These are phyloP conservation scores for Sarcophaga variegata DNA, from an alignment of 2,888 invertebrate genomes.

Conservation along the genomic window DNA sequence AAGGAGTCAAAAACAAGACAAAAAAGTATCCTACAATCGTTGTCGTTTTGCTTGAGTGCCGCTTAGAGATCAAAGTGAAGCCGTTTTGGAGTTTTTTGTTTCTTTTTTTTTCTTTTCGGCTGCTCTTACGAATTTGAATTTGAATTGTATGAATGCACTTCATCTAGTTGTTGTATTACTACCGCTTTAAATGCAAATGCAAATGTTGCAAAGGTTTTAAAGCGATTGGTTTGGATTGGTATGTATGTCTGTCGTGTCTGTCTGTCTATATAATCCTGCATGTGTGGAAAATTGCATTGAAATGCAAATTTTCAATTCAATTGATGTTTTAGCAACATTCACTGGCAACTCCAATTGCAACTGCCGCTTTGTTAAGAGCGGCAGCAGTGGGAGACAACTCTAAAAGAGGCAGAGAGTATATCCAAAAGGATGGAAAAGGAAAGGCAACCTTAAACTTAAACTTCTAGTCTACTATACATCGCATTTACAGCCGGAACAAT, in stretches of 20 bases:
- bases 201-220: not conserved
- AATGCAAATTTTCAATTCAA: slow-evolving; percentile 80
- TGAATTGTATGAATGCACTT: slow-evolving; percentile 66
- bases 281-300: slow-evolving; percentile 81
- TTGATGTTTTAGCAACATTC: slow-evolving; percentile 67
- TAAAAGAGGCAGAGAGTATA: too few relatives aligned
- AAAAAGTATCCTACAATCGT: slow-evolving; percentile 58
- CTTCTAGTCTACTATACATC: slow-evolving; percentile 62
- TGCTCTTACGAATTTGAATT: slow-evolving; percentile 46
- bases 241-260: not conserved
- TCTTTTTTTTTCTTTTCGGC: slow-evolving; percentile 7
- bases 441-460: slow-evolving; percentile 1
- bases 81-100: slow-evolving; percentile 45
- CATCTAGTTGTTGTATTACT: slow-evolving; percentile 70
- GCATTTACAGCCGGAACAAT: too few relatives aligned
- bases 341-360: slow-evolving; percentile 12
- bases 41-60: slow-evolving; percentile 61
- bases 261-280: slow-evolving; percentile 75
- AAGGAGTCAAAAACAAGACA: slow-evolving; percentile 29
- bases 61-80: slow-evolving; percentile 61
- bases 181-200: slow-evolving; percentile 75
- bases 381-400: slow-evolving; percentile 50
- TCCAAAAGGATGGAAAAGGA: slow-evolving; percentile 22
- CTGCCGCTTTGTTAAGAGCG: slow-evolving; percentile 3
- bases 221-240: not conserved